phyloP scores from a whole-genome alignment of 2,113 vertebrate genomes.

The Gobiocypris rarus region DNA sequence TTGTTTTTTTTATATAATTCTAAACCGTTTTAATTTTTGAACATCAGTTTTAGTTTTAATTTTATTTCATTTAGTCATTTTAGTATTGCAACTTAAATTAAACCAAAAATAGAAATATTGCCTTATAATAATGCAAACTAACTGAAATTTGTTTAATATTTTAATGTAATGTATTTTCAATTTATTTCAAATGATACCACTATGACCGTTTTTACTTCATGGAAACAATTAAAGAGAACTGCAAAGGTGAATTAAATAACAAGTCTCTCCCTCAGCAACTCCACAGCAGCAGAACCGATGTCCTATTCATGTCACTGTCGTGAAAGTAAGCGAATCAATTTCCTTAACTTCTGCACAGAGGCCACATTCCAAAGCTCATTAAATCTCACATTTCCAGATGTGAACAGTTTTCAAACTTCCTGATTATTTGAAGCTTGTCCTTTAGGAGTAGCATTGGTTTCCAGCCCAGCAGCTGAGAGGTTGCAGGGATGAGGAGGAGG shows the following conservation, averaged over 20 bases:
- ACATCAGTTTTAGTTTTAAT: not conserved
- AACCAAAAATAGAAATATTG: too few species aligned
- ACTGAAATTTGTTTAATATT: too few species aligned
- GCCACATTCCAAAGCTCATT: conserved; percentile 33
- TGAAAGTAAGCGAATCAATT: conserved; percentile 2
- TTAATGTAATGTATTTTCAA: too few species aligned
- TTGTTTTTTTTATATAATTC: too few species aligned
- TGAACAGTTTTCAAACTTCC: conserved; percentile 38
- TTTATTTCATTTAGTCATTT: not conserved
- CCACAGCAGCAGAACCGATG: not conserved
- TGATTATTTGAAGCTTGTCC: conserved; percentile 41
- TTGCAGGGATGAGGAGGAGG: not conserved
- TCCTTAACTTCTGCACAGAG: conserved; percentile 18
- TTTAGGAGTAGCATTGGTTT: not conserved
- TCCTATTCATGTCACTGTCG: conserved; percentile 1
- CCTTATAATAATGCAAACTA: too few species aligned
- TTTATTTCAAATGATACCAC: not conserved
- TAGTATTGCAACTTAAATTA: too few species aligned
- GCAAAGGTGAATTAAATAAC: not conserved
- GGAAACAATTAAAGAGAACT: not conserved
- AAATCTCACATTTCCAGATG: conserved; percentile 47
- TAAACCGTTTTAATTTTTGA: not conserved
- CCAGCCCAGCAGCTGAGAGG: conserved; percentile 15
- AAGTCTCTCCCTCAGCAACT: not conserved
- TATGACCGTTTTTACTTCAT: not conserved